Percentiles rank a stretch among this genome's conserved stretches.
These are phyloP conservation scores for Lepus americanus DNA, from an alignment of 2,113 vertebrate species.

Conservation along the genomic window DNA sequence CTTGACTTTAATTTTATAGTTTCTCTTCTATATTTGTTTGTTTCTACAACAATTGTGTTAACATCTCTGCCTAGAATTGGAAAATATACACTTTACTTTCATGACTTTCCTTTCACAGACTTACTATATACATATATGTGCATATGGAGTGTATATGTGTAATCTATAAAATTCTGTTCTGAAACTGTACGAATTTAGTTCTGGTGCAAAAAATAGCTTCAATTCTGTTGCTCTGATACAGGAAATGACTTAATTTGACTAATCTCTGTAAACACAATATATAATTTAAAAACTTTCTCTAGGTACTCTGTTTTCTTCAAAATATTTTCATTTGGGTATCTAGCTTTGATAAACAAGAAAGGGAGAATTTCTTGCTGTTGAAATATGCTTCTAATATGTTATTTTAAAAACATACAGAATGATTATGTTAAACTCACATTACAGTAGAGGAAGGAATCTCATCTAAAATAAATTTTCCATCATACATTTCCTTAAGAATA, in stretches of 20 bases:
- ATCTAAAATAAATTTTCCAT: slow-evolving; percentile 47
- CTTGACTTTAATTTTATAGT: not conserved
- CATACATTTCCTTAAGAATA: slow-evolving; percentile 7
- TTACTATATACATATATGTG: not conserved
- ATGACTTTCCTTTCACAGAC: not conserved
- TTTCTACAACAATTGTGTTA: not conserved
- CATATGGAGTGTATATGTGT: not conserved
- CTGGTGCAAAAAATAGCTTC: not conserved
- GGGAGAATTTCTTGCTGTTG: slow-evolving; percentile 7
- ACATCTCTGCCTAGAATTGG: slow-evolving; percentile 22
- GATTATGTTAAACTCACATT: slow-evolving; percentile 41
- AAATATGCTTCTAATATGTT: not conserved
- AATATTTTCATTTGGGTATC: slow-evolving; percentile 46
- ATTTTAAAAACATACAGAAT: slow-evolving; percentile 26
- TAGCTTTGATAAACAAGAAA: slow-evolving; percentile 58
- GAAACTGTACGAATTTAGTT: slow-evolving; percentile 37
- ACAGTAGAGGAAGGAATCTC: slow-evolving; percentile 42
- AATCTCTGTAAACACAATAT: slow-evolving; percentile 24
- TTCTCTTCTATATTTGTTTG: not conserved
- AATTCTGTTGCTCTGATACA: slow-evolving; percentile 14
- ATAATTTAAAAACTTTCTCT: slow-evolving; percentile 22
- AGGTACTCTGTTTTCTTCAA: slow-evolving; percentile 13
- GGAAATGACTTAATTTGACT: slow-evolving; percentile 14
- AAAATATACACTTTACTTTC: not conserved
- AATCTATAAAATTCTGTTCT: slow-evolving; percentile 4